Evolutionary conservation across 2,113 vertebrate genomes (phyloP), one percentile per base, ranked within the genome.

Genomic region (Chaenogobius annularis): DNA sequence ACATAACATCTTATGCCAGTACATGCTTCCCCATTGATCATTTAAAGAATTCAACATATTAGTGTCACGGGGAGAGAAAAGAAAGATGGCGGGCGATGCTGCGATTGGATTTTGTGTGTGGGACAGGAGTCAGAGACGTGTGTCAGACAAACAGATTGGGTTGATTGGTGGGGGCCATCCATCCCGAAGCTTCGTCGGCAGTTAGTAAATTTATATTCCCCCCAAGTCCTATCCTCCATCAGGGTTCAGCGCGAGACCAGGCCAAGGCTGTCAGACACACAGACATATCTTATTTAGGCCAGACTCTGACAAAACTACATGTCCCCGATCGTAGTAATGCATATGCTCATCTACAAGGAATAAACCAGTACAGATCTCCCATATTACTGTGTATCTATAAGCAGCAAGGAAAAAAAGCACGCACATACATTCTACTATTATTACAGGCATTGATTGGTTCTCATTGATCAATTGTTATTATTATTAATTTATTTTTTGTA

Each of bases 101-200:
- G 62, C 70, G 67, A 77, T 76, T 82, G 69, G 80, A 68, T 87
- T 86, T 87, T 61, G 83, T 81, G 79, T 87, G 85, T 82, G 84
- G 83, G 80, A 84, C 82, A 76, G 84, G 82, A 77, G 84, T 86
- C 78, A 69, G 74, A 84, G 84, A 90, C 89, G 91, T 91, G 87
- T 93, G 91, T 92, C 92, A 90, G 83, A 90, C 86, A 83, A 87
- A 86, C 76, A 63, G 86, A 86, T 85, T 67, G 72, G 76, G 90
- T 84, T 91, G 91, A 92, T 90, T 91, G 87, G 87, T 90, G 79
- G 68, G 74, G 78, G 80, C 75, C 80, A 90, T 94, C 83, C 82
- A 88, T 93, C 90, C 84, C 23, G 77, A 79, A 75, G 79, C 72
- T 78, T 84, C 88, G 90, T 90, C 85, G 73, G 73, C 82, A 80